Percentiles rank a stretch among this genome's conserved stretches.
These are phyloP conservation scores for Melinaea menophilus DNA, from an alignment of 2,888 invertebrate genomes.

Conservation along the genomic window DNA sequence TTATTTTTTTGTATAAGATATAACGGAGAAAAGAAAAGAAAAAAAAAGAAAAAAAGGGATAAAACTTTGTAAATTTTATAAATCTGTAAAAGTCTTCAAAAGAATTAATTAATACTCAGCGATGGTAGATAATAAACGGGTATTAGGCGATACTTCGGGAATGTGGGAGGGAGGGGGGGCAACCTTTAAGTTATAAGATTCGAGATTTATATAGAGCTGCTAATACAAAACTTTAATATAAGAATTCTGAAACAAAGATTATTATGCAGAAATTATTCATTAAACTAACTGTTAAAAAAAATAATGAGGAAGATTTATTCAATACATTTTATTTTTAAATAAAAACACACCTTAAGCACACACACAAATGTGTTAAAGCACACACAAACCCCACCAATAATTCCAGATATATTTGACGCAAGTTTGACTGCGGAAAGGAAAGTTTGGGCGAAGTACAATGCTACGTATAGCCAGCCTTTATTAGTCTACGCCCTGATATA, in stretches of 20 bases:
- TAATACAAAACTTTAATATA: neutral
- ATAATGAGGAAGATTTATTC: too few species aligned
- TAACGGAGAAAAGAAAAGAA: too few species aligned
- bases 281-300: too few species aligned
- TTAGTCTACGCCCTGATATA: constrained; percentile 57
- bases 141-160: constrained; percentile 74
- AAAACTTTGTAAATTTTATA: constrained; percentile 27
- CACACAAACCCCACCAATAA: constrained; percentile 23
- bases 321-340: too few species aligned
- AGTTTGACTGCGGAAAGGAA: constrained; percentile 73
- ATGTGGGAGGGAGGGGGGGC: constrained; percentile 47
- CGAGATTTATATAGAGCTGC: constrained; percentile 71
- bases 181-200: constrained; percentile 74
- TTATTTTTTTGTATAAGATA: too few species aligned
- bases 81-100: constrained; percentile 38
- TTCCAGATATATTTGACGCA: constrained; percentile 62
- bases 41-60: too few species aligned
- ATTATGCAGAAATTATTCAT: too few species aligned
- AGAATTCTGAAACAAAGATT: too few species aligned
- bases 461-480: constrained; percentile 59
- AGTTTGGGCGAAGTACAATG: constrained; percentile 69
- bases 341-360: too few species aligned
- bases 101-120: constrained; percentile 67
- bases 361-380: neutral
- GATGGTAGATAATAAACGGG: constrained; percentile 72